Conservation (phyloP, 2,797 vertebrate genomes). For the Heterohyrax brucei region DNA sequence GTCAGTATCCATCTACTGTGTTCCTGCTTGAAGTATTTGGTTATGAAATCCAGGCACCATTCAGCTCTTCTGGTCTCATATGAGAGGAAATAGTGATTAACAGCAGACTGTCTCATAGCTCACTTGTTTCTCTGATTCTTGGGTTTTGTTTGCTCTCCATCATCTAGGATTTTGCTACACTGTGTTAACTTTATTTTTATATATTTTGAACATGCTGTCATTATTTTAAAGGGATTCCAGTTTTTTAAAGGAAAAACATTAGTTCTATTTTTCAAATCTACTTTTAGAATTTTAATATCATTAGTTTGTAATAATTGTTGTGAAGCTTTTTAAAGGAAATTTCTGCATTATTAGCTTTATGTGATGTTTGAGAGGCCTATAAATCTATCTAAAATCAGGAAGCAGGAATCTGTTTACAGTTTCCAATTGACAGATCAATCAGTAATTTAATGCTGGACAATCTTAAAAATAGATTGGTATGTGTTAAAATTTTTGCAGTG, state of each 20-base stretch:
- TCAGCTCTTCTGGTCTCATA: neutral
- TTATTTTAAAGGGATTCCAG: slow-evolving; percentile 68
- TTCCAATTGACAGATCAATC: slow-evolving; percentile 62
- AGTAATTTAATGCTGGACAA: slow-evolving; percentile 40
- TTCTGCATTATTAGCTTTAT: slow-evolving; percentile 72
- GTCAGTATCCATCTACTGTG: neutral
- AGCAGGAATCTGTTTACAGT: slow-evolving; percentile 61
- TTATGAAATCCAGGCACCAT: neutral
- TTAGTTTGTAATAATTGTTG: slow-evolving; percentile 67
- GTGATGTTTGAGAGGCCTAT: slow-evolving; percentile 43
- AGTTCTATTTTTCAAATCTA: neutral
- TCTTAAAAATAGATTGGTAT: slow-evolving; percentile 30
- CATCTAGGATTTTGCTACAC: neutral
- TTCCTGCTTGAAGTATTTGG: neutral
- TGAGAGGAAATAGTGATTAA: neutral
- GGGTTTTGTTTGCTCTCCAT: neutral
- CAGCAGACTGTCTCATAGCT: too few species aligned
- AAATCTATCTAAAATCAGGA: slow-evolving; percentile 56
- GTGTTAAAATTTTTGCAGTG: slow-evolving; percentile 36
- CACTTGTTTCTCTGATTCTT: neutral
- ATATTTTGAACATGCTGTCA: slow-evolving; percentile 36
- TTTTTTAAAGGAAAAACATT: slow-evolving; percentile 51
- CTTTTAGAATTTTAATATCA: slow-evolving; percentile 76
- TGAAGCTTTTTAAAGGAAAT: slow-evolving; percentile 62
- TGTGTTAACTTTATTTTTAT: slow-evolving; percentile 11